Conservation (phyloP, 2,888 invertebrate species). For the Keiferia lycopersicella region DNA sequence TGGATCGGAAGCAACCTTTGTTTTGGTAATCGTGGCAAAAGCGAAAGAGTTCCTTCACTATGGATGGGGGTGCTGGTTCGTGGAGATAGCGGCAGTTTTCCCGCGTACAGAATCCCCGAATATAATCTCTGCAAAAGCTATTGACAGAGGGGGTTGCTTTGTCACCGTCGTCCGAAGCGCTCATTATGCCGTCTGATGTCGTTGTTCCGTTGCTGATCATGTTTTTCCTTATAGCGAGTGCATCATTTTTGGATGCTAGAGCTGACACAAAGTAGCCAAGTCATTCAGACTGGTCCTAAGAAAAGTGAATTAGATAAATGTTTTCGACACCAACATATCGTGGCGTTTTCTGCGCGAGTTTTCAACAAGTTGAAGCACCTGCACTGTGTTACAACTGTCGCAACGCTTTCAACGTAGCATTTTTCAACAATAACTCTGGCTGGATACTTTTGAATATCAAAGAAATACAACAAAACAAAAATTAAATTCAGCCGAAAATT, state of each 20-base stretch:
- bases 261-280: not conserved
- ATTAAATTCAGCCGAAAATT: not conserved
- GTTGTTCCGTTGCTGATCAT: slow-evolving; percentile 50
- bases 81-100: slow-evolving; percentile 79
- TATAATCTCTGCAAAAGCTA: slow-evolving; percentile 74
- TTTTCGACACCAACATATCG: not conserved
- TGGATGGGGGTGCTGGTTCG: slow-evolving; percentile 61
- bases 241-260: not conserved
- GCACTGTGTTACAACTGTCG: not conserved
- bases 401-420: not conserved
- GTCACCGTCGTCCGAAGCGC: slow-evolving; percentile 54
- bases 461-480: not conserved
- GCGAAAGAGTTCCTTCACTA: slow-evolving; percentile 67
- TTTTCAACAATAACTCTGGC: not conserved
- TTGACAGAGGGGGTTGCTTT: slow-evolving; percentile 44
- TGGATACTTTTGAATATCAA: not conserved
- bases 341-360: not conserved
- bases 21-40: slow-evolving; percentile 86
- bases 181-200: slow-evolving; percentile 49
- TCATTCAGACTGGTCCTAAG: not conserved
- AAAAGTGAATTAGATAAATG: not conserved
- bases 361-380: not conserved
- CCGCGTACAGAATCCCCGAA: slow-evolving; percentile 73
- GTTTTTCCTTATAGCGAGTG: slow-evolving; percentile 24
- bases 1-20: slow-evolving; percentile 83